Evolutionary conservation across 2,797 vertebrate species (phyloP).

Genomic region (Morus bassanus): DNA sequence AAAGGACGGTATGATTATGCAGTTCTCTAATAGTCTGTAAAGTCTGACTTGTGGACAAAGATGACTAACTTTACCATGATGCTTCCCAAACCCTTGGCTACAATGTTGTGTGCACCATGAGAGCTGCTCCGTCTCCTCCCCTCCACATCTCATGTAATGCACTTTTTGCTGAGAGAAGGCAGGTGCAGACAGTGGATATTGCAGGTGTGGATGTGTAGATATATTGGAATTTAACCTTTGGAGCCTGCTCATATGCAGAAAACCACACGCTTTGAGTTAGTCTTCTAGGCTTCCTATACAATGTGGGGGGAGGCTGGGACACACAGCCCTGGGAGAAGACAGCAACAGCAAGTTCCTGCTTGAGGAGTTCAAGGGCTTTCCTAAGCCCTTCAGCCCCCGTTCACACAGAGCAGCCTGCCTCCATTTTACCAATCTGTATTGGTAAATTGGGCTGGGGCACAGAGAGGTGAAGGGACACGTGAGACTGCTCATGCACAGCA

Average conservation of each 20-base stretch:
- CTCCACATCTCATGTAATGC: background rate
- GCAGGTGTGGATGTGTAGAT: background rate
- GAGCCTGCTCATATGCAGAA: background rate
- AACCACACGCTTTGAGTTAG: background rate
- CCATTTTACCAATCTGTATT: background rate
- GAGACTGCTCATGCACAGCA: background rate
- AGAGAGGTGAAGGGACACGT: background rate
- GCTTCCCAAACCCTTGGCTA: background rate
- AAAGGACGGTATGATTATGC: background rate
- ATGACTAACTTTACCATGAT: background rate
- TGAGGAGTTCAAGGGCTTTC: background rate
- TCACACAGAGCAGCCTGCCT: background rate
- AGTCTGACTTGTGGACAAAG: background rate
- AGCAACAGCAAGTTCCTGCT: background rate
- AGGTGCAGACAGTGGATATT: background rate
- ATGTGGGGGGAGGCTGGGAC: background rate
- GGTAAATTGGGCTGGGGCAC: background rate
- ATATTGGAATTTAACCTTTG: background rate
- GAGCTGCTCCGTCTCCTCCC: background rate
- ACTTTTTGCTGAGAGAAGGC: background rate
- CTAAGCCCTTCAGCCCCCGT: background rate
- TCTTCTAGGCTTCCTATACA: background rate
- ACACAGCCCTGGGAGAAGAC: background rate
- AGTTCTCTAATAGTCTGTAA: background rate
- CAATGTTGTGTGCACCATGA: background rate